A percentile compares a stretch with the other conserved stretches of the same genome.
Conservation (phyloP, 2,113 vertebrate species). For the Delphinus delphis region DNA sequence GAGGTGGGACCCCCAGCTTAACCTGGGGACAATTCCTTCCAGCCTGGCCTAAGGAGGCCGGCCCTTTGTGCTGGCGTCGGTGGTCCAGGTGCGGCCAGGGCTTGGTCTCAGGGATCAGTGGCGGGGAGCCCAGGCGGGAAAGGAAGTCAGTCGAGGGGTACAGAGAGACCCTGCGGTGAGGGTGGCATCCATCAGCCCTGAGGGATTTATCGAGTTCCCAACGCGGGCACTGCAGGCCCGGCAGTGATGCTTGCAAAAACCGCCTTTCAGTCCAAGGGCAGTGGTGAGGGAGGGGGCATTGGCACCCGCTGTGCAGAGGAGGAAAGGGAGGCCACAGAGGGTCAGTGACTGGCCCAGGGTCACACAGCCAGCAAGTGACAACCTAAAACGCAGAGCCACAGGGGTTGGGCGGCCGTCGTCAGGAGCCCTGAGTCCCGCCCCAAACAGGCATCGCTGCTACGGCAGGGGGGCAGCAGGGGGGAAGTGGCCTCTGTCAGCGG, state of each 20-base stretch:
- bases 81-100: background rate
- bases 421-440: background rate
- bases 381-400: background rate
- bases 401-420: rapidly evolving
- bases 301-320: rapidly evolving
- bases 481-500: rapidly evolving
- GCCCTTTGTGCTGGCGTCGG: background rate
- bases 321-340: background rate
- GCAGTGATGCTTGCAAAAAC: no score
- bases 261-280: rapidly evolving
- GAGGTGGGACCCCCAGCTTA: background rate
- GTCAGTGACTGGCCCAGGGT: background rate
- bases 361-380: background rate
- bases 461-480: background rate
- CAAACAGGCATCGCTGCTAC: rapidly evolving
- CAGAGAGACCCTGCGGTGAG: rapidly evolving
- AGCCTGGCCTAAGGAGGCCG: background rate
- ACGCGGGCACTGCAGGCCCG: rapidly evolving
- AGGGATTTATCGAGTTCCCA: background rate
- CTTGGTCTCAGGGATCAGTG: background rate
- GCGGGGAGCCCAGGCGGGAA: rapidly evolving
- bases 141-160: rapidly evolving
- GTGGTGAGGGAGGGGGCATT: rapidly evolving
- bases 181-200: background rate
- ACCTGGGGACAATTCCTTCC: background rate